These are phyloP conservation scores for Stegodyphus mimosarum DNA, from an alignment of 1,140 invertebrate genomes.

Conservation along the genomic window DNA sequence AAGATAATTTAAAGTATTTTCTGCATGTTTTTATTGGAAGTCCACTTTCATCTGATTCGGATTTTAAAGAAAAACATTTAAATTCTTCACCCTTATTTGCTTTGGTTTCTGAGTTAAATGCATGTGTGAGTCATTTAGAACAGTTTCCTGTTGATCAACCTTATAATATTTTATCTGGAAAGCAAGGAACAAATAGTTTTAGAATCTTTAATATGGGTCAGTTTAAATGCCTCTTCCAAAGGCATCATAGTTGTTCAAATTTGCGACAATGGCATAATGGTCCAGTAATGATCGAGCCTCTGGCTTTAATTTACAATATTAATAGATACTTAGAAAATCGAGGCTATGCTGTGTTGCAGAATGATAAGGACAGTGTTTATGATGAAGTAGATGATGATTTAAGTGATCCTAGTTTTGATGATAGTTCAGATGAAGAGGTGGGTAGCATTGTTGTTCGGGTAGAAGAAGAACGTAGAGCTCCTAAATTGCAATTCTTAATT, in stretches of 20 bases:
- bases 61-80: conserved; percentile 63
- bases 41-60: conserved; percentile 71
- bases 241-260: conserved; percentile 93
- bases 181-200: conserved; percentile 84
- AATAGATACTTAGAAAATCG: conserved; percentile 75
- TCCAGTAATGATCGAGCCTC: conserved; percentile 97
- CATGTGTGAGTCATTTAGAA: conserved; percentile 96
- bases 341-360: conserved; percentile 67
- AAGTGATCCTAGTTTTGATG: conserved; percentile 63
- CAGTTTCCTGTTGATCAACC: conserved; percentile 96
- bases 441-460: conserved; percentile 93
- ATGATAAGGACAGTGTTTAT: conserved; percentile 75
- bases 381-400: conserved; percentile 77
- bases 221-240: conserved; percentile 94
- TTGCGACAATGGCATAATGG: conserved; percentile 98
- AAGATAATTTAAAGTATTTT: conserved; percentile 68
- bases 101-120: conserved; percentile 91
- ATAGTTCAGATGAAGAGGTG: conserved; percentile 73
- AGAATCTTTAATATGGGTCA: conserved; percentile 99
- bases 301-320: conserved; percentile 97
- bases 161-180: conserved; percentile 82
- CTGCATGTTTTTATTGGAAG: conserved; percentile 91
- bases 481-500: conserved; percentile 96
- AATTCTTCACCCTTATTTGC: conserved; percentile 78
- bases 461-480: conserved; percentile 82